phyloP scores from a whole-genome alignment of 2,113 vertebrate species.

The Hylia prasina region DNA sequence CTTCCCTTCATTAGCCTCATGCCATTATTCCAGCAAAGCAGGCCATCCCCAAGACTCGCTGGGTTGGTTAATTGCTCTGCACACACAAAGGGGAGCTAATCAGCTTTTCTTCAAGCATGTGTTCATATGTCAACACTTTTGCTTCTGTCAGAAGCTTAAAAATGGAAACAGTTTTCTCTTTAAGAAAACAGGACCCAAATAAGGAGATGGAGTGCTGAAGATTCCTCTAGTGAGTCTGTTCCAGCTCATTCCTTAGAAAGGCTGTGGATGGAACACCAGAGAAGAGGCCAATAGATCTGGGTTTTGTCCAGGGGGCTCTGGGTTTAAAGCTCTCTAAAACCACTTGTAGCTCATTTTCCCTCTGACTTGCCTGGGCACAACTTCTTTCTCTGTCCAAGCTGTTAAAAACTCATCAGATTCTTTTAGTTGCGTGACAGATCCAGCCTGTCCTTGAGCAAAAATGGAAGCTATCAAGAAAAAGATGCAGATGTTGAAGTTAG shows the following conservation, averaged over 20 bases:
- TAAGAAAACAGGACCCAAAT: conserved; percentile 84
- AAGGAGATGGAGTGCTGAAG: conserved; percentile 72
- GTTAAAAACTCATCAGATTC: neutral
- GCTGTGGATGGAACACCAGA: conserved; percentile 62
- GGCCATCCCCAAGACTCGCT: neutral
- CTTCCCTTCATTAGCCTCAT: neutral
- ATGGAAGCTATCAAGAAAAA: conserved; percentile 99
- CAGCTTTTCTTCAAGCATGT: conserved; percentile 26
- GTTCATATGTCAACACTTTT: conserved; percentile 38
- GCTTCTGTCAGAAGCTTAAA: conserved; percentile 78
- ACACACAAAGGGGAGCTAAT: conserved; percentile 24
- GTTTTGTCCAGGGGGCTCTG: conserved; percentile 74
- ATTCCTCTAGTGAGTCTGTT: conserved; percentile 61
- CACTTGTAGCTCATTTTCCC: conserved; percentile 38
- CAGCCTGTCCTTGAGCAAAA: conserved; percentile 9
- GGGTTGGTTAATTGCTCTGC: conserved; percentile 1
- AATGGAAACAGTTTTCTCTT: conserved; percentile 76
- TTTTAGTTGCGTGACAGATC: neutral
- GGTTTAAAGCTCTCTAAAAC: conserved; percentile 72
- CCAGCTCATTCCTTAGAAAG: conserved; percentile 72
- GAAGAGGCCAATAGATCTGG: conserved; percentile 70
- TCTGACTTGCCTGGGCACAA: neutral
- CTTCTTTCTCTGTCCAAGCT: neutral
- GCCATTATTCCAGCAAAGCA: neutral
- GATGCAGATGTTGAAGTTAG: conserved; percentile 97